These are phyloP conservation scores for Anolis apletophallus DNA, from an alignment of 2,797 vertebrate genomes.

Conservation along the genomic window DNA sequence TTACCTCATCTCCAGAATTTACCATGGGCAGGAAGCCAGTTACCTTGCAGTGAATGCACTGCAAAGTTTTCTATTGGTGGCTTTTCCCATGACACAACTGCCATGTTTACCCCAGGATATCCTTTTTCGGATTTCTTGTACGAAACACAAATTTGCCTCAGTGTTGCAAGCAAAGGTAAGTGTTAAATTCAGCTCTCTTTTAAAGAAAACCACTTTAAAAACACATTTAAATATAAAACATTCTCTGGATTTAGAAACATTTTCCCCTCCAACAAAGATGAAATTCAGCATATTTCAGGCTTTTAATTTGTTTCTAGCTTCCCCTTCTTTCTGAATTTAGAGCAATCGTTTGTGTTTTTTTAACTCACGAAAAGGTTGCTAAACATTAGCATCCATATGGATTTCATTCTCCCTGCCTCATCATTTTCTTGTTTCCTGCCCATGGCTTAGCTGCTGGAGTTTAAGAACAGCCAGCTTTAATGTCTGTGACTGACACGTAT, in stretches of 20 bases:
- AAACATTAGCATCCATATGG: constrained; percentile 71
- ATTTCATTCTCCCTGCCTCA: constrained; percentile 75
- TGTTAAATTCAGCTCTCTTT: constrained; percentile 44
- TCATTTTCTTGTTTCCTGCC: constrained; percentile 77
- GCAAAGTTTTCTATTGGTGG: neutral
- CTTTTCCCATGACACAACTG: neutral
- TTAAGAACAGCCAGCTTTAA: constrained; percentile 79
- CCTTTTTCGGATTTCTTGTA: constrained; percentile 8
- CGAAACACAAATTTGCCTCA: constrained; percentile 29
- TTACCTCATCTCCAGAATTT: neutral
- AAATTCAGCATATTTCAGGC: constrained; percentile 56
- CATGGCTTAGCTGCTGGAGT: constrained; percentile 73
- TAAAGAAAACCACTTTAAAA: constrained; percentile 28
- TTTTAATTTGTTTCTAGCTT: constrained; percentile 65
- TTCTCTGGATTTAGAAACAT: constrained; percentile 31
- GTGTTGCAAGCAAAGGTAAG: constrained; percentile 38
- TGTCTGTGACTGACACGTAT: constrained; percentile 76
- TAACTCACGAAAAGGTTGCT: constrained; percentile 70
- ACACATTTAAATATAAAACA: constrained; percentile 48
- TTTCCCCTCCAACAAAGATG: neutral
- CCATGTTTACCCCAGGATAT: neutral
- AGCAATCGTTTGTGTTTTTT: constrained; percentile 72
- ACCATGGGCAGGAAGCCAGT: constrained; percentile 27
- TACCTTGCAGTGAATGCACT: neutral
- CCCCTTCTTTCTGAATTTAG: constrained; percentile 56